Evolutionary conservation across 2,888 invertebrate genomes (phyloP).

Genomic region (Stomorhina lunata): DNA sequence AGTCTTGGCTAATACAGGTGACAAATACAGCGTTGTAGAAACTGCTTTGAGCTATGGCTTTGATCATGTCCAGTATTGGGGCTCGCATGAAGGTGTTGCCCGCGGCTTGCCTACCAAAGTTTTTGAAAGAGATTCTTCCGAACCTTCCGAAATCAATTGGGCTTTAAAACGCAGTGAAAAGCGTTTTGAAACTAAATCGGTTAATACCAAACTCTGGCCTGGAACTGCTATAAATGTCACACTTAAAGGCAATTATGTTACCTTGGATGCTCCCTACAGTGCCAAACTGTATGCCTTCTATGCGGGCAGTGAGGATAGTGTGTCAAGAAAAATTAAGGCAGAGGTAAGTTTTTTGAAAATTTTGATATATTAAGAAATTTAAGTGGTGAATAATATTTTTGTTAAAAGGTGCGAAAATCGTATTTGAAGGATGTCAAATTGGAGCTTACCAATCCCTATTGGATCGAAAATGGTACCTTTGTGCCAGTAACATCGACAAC

Average conservation of each 20-base stretch:
- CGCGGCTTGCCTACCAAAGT: conserved; percentile 77
- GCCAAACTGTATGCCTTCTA: conserved; percentile 85
- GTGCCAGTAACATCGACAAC: conserved; percentile 90
- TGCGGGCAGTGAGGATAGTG: conserved; percentile 76
- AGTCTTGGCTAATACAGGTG: conserved; percentile 81
- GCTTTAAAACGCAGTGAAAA: conserved; percentile 82
- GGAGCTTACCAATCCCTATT: conserved; percentile 89
- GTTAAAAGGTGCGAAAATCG: conserved; percentile 81
- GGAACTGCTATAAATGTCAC: conserved; percentile 92
- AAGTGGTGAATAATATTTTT: not conserved
- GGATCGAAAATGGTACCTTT: conserved; percentile 86
- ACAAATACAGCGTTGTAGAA: conserved; percentile 83
- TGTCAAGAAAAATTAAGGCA: conserved; percentile 76
- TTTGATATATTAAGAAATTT: not conserved
- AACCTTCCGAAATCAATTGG: conserved; percentile 85
- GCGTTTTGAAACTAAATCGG: conserved; percentile 81
- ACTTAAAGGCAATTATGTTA: conserved; percentile 86
- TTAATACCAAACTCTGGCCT: conserved; percentile 85
- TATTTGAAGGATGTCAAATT: conserved; percentile 85
- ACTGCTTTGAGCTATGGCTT: conserved; percentile 87
- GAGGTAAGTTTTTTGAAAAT: conserved; percentile 71
- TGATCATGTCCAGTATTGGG: conserved; percentile 88
- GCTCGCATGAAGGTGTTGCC: conserved; percentile 84
- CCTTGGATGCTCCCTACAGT: conserved; percentile 87
- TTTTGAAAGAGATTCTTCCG: conserved; percentile 72